Conservation (phyloP, 2,888 invertebrate species). For the Acanthopleura granulata region DNA sequence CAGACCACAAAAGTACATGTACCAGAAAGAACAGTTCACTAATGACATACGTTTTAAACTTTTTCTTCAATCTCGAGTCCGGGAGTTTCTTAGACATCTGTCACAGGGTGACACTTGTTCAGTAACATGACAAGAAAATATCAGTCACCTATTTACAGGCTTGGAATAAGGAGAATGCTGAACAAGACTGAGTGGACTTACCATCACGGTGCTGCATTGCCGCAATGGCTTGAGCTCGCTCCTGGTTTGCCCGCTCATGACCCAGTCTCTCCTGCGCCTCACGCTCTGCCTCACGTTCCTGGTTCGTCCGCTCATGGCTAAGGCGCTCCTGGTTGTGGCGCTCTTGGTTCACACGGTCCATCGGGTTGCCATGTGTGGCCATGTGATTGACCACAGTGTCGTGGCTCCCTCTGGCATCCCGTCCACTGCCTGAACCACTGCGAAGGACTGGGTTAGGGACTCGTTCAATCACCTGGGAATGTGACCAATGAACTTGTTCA, state of each 20-base stretch:
- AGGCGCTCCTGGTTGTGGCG: neutral
- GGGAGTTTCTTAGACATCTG: too few relatives aligned
- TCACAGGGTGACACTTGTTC: too few relatives aligned
- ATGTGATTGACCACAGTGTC: neutral
- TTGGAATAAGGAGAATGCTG: too few relatives aligned
- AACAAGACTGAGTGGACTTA: neutral
- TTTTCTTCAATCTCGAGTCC: too few relatives aligned
- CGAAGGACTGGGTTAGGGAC: constrained; percentile 41
- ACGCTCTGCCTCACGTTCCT: neutral
- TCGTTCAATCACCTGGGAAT: constrained; percentile 47
- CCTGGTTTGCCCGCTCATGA: neutral
- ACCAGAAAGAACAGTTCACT: too few relatives aligned
- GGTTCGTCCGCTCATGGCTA: neutral
- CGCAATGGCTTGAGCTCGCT: neutral
- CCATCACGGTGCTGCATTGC: neutral
- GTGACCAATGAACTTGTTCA: constrained; percentile 20
- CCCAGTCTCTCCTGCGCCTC: neutral
- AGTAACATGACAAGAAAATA: too few relatives aligned
- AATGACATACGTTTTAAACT: too few relatives aligned
- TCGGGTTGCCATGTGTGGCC: neutral
- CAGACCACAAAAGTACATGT: too few relatives aligned
- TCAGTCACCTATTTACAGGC: too few relatives aligned
- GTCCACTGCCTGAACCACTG: neutral
- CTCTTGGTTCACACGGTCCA: neutral
- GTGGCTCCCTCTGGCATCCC: neutral